Evolutionary conservation across 1,140 invertebrate species (phyloP).

Genomic region (Drosophila busckii): DNA sequence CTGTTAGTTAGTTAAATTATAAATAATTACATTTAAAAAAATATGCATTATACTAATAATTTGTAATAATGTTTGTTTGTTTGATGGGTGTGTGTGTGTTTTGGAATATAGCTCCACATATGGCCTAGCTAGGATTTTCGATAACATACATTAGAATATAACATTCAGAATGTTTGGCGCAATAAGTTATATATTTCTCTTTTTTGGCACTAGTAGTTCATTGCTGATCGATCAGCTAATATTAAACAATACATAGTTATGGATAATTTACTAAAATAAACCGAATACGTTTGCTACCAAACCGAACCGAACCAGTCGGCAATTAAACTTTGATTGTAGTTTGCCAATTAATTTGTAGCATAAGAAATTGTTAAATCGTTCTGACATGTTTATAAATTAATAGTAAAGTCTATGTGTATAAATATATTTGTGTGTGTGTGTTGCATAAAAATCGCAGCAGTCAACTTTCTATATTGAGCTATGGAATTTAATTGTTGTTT

Average conservation of each 20-base stretch:
- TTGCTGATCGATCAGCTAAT: too few relatives aligned
- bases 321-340: too few relatives aligned
- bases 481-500: slow-evolving; percentile 64
- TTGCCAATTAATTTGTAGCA: too few relatives aligned
- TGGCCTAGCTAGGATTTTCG: slow-evolving; percentile 18
- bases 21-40: slow-evolving; percentile 55
- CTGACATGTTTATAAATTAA: background rate
- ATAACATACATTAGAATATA: slow-evolving; percentile 32
- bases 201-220: slow-evolving; percentile 51
- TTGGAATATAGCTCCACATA: slow-evolving; percentile 20
- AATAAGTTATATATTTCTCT: slow-evolving; percentile 36
- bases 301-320: too few relatives aligned
- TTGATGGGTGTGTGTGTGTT: too few relatives aligned
- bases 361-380: too few relatives aligned
- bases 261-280: too few relatives aligned
- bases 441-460: slow-evolving; percentile 61
- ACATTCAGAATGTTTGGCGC: slow-evolving; percentile 42
- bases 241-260: too few relatives aligned
- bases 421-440: slow-evolving; percentile 1
- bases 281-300: too few relatives aligned
- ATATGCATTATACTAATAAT: slow-evolving; percentile 44
- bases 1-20: slow-evolving; percentile 9
- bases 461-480: slow-evolving; percentile 29
- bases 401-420: slow-evolving; percentile 2
- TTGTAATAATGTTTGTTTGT: slow-evolving; percentile 16